Percentiles rank a stretch among this genome's conserved stretches.
These are phyloP conservation scores for Cloeon dipterum DNA, from an alignment of 2,888 invertebrate genomes.

Conservation along the genomic window DNA sequence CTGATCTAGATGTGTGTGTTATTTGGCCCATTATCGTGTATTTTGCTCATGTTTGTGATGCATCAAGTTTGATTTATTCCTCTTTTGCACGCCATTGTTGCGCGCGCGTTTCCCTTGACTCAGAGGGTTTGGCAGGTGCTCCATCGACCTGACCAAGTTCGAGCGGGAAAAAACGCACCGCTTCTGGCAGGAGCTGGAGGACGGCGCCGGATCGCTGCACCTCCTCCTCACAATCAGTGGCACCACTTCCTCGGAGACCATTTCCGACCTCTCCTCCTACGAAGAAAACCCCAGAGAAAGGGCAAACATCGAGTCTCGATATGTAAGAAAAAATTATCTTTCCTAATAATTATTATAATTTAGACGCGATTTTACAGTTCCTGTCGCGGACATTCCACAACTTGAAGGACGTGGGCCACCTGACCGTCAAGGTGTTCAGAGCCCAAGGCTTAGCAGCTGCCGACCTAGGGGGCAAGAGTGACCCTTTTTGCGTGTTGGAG, in stretches of 20 bases:
- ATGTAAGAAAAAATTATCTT: constrained; percentile 48
- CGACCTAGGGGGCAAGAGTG: constrained; percentile 92
- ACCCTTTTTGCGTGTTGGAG: constrained; percentile 94
- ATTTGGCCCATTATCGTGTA: no score
- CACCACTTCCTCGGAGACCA: constrained; percentile 77
- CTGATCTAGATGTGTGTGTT: no score
- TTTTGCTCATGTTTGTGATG: no score
- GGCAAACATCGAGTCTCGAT: constrained; percentile 34
- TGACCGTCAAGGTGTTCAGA: constrained; percentile 77
- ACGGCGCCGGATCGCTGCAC: constrained; percentile 59
- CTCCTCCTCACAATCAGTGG: constrained; percentile 86
- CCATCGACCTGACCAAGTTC: constrained; percentile 60
- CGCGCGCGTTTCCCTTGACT: no score
- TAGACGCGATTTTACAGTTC: no score
- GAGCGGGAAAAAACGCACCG: constrained; percentile 81
- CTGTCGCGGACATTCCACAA: constrained; percentile 45
- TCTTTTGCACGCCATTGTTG: neutral
- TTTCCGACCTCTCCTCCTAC: constrained; percentile 70
- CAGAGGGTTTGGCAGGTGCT: constrained; percentile 47
- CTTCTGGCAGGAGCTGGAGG: constrained; percentile 73
- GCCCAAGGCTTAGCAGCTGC: constrained; percentile 74
- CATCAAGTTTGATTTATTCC: neutral
- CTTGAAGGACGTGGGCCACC: constrained; percentile 71
- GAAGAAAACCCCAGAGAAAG: constrained; percentile 55
- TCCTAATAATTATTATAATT: no score